Conservation (phyloP, 2,797 vertebrate species). For the Tapirus indicus region DNA sequence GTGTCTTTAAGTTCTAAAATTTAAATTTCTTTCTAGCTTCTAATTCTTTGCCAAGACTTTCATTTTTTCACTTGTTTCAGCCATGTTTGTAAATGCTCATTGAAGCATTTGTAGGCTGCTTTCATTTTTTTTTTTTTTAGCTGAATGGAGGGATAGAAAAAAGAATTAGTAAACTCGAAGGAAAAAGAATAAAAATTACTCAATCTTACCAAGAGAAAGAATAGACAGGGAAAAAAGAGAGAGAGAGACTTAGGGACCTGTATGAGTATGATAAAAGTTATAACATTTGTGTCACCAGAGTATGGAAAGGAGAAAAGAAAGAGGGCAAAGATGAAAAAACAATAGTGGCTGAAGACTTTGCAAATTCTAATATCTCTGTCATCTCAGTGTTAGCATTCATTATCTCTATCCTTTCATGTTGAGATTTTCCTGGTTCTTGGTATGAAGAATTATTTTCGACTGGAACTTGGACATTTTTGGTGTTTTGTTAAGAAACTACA, state of each 20-base stretch:
- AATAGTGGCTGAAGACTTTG: not conserved
- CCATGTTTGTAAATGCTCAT: not conserved
- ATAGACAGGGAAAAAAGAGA: not conserved
- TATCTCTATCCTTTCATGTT: not conserved
- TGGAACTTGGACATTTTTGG: not conserved
- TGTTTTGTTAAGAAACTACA: constrained; percentile 26
- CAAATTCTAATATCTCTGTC: not conserved
- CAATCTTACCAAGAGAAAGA: not conserved
- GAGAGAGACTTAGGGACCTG: not conserved
- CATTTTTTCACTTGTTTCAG: constrained; percentile 49
- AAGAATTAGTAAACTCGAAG: not conserved
- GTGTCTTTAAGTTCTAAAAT: constrained; percentile 9
- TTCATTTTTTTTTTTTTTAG: not conserved
- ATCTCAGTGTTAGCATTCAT: not conserved
- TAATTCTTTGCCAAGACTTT: not conserved
- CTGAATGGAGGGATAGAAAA: not conserved
- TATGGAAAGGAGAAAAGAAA: not conserved
- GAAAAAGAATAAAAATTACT: not conserved
- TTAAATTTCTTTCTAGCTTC: not conserved
- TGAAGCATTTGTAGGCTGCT: not conserved
- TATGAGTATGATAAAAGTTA: not conserved
- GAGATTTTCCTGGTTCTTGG: not conserved
- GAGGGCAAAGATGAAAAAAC: not conserved
- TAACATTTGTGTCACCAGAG: not conserved
- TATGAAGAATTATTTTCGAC: not conserved